Conservation (phyloP, 2,113 vertebrate species). For the Microcebus griseorufus region DNA sequence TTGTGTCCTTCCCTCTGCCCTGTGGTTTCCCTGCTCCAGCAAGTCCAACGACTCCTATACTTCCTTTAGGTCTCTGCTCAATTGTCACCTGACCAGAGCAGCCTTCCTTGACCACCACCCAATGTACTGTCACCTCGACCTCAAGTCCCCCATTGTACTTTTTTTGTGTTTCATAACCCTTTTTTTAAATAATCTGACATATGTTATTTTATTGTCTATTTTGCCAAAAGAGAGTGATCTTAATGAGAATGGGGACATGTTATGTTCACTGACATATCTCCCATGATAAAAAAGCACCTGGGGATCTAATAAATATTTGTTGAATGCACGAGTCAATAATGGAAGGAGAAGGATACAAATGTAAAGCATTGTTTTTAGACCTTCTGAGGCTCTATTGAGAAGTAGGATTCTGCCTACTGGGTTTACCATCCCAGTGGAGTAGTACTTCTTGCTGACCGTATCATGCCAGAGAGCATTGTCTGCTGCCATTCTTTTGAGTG, state of each 20-base stretch:
- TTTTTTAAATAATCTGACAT: background rate
- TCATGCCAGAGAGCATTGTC: background rate
- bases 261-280: background rate
- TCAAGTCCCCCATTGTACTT: background rate
- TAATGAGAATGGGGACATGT: background rate
- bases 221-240: background rate
- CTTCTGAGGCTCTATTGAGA: background rate
- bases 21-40: background rate
- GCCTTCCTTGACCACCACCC: background rate
- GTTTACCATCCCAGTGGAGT: background rate
- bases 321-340: background rate
- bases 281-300: background rate
- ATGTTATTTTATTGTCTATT: background rate
- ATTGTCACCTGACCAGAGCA: background rate
- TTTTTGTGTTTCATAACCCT: background rate
- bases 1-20: background rate
- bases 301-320: background rate
- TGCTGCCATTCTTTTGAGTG: background rate
- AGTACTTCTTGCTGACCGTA: background rate
- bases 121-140: background rate
- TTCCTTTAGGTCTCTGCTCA: background rate
- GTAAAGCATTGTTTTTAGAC: background rate
- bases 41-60: background rate
- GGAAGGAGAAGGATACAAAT: background rate
- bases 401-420: conserved; percentile 70